Evolutionary conservation across 2,797 vertebrate species (phyloP), one percentile per base, ranked within the genome.

Genomic region (Coilia nasus): DNA sequence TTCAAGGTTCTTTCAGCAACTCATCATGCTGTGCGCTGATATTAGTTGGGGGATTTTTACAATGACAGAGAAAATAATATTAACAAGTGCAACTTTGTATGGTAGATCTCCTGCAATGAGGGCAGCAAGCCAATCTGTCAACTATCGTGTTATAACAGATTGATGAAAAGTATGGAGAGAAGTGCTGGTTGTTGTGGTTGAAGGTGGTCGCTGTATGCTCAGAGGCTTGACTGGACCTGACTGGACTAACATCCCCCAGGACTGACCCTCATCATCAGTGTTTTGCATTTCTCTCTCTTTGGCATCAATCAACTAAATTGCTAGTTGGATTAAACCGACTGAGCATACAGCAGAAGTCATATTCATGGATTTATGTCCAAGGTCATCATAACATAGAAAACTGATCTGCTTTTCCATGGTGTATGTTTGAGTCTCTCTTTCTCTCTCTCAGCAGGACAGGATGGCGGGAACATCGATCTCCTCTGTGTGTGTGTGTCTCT

Each of bases 271-370:
- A 46, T 35, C 67, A 87, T 82, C 41, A 23, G 59, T 54, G 2
- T 31, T 85, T 82, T 83, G 54, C 44, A 62, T 54, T 75, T 12
- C 60, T 62, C 47, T 78, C 80, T 57, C 47, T 59, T 59, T 50
- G 64, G 14, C 21, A 47, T 82, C 81, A 81, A 81, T 88, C 12
- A 21, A 54, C 28, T 56, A 15, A 60, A 60, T 6, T 1, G 11
- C 25, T 83, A 62, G 15, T 57, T 6, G 19, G 35, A 78, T 9
- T 6, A n/a, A 78, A 31, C 71, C 11, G 67, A 35, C 62, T 25
- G 23, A 64, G 25, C 14, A 64, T 31, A 14, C 31, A 78, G 10
- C 71, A 78, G 6, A 31, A 35, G 67, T 28, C 25, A 31, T 71
- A 71, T 71, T 35, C 28, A 35, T 17, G 67, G 57, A 60, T 60